Evolutionary conservation across 2,113 vertebrate genomes (phyloP), one percentile per base, ranked within the genome.

Genomic region (Amphilophus citrinellus): DNA sequence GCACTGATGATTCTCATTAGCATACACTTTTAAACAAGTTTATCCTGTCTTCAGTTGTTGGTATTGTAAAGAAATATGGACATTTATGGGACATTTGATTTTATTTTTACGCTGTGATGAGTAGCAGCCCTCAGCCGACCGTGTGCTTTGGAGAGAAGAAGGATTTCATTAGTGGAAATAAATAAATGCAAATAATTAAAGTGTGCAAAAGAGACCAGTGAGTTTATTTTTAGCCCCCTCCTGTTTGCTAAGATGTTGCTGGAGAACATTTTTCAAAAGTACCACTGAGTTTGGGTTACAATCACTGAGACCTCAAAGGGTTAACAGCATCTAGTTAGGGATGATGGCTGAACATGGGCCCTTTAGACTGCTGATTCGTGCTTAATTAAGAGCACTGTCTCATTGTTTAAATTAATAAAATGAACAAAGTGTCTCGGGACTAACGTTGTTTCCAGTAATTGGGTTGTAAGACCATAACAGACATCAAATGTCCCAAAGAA

Each of bases 111-210:
- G 11, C 42, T 50, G 42, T 27, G 65, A 27, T 30, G 42, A 50
- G 42, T 30, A 17, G 1, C 0, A 50, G 11, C 17, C 1, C 1
- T 0, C 37, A 39, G 37, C 0, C 6, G 30, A 17, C 66, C 20
- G 17, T 53, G 27, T 32, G 30, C 44, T 53, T 73, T 53, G 10
- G 27, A 73, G 66, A 71, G 50, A 50, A 71, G 44, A 30, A 30
- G 11, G 9, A 30, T 71, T 71, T 71, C 65, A 71, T 11, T 1
- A 47, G 27, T 4, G 9, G 22, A 27, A 68, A 50, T 5, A 71
- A 68, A 68, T 7, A 17, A 68, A 17, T 68, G 47, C 5, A 17
- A 47, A 47, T 68, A 0, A 22, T 50, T 2, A 50, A 3, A 30
- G 24, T 2, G 18, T 62, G 61, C 1, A n/a, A 17, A 6, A 66